Evolutionary conservation across 2,888 invertebrate species (phyloP), one percentile per base, ranked within the genome.

Genomic region (Acanthosepion pharaonis): DNA sequence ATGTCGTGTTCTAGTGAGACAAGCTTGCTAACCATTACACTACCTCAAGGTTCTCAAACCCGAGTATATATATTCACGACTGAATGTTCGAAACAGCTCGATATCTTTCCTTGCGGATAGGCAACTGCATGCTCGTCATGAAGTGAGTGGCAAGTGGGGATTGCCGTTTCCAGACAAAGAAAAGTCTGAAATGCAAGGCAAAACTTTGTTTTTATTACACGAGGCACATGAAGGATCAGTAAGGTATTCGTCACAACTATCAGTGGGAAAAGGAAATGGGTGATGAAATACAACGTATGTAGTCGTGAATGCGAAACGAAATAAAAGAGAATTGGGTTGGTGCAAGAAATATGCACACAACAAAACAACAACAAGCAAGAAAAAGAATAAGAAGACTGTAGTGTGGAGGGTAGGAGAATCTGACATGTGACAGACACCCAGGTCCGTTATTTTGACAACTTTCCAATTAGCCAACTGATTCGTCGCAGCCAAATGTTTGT

Each of bases 401-500:
- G 20, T 5, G n/a, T 23, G 5, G 49, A n/a, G 28, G 53, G 28
- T 8, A 5, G 53, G 9, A 1, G 48, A 28, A 49, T 53, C 93
- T 93, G 93, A 93, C 93, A 93, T 49, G 93, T 93, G 93, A 93
- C 93, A 93, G 93, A 93, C 53, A 93, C 53, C 42, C 53, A 51
- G 53, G 51, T 51, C 93, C n/a, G 49, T 53, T 93, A 93, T 93
- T 93, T 93, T 93, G 93, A 93, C 93, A 93, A 93, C 93, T 93
- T 93, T 93, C 93, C 93, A 93, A 93, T 93, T 93, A 93, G 93
- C n/a, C 49, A 20, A 93, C 51, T 53, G 93, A 53, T 53, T 93
- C 51, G 93, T 93, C 53, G 93, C 93, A 53, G 93, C 93, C 53
- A 49, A 93, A 93, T 93, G 93, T 93, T 93, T 93, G 93, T 93